Percentiles rank a stretch among this genome's conserved stretches.
These are phyloP conservation scores for Chaenogobius annularis DNA, from an alignment of 2,113 vertebrate genomes.

Conservation along the genomic window DNA sequence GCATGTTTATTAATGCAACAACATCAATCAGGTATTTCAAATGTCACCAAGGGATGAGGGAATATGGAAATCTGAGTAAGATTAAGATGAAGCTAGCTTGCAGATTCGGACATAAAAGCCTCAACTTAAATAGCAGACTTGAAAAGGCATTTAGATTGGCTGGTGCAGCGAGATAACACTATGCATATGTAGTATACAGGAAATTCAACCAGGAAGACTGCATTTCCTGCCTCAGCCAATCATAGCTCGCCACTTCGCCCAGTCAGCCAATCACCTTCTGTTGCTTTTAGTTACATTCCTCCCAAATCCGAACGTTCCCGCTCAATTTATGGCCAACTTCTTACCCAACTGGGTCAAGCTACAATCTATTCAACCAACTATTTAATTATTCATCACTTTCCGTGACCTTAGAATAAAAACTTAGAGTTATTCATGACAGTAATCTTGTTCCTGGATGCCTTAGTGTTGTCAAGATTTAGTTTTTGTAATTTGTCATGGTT, in stretches of 20 bases:
- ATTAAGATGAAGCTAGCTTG: constrained; percentile 8
- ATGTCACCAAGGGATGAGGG: not conserved
- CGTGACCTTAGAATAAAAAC: too few relatives aligned
- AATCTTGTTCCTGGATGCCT: too few relatives aligned
- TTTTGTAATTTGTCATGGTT: too few relatives aligned
- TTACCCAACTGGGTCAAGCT: too few relatives aligned
- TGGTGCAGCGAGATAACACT: not conserved
- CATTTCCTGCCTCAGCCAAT: not conserved
- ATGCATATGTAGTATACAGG: not conserved
- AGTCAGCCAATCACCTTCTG: not conserved
- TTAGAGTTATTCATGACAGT: too few relatives aligned
- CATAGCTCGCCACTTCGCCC: not conserved
- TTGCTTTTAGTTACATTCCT: too few relatives aligned
- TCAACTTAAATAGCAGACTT: constrained; percentile 3
- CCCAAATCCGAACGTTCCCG: too few relatives aligned
- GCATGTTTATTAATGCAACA: not conserved
- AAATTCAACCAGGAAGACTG: not conserved
- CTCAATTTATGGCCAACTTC: too few relatives aligned
- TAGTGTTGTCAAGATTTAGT: too few relatives aligned
- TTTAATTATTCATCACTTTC: too few relatives aligned
- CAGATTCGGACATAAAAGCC: constrained; percentile 10
- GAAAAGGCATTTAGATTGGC: constrained; percentile 6
- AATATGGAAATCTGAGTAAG: constrained; percentile 2
- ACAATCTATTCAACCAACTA: too few relatives aligned
- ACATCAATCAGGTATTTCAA: not conserved